Conservation (phyloP, 53 echinoderm and acorn worm species). For the Echinarachnius parma region DNA sequence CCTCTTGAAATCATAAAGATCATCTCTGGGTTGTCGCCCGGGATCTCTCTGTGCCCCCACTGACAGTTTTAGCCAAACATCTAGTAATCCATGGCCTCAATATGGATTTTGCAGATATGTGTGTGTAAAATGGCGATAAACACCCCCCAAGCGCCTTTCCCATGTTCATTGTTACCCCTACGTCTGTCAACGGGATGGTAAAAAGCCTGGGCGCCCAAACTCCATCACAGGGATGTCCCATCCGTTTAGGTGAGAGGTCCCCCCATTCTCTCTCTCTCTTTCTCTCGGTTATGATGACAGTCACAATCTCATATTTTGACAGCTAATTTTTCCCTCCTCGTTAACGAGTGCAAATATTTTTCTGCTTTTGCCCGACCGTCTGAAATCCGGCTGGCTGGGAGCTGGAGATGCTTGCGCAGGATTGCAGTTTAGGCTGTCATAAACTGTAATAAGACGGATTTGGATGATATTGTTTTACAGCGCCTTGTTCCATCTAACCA, state of each 20-base stretch:
- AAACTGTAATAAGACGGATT: constrained; percentile 2
- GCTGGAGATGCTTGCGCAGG: neutral
- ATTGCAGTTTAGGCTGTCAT: neutral
- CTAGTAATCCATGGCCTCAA: constrained; percentile 44
- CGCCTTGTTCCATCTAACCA: too few species aligned
- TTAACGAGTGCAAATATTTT: neutral
- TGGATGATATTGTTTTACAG: neutral
- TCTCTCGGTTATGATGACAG: constrained; percentile 25
- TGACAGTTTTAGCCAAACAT: constrained; percentile 48
- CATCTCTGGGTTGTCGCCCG: too few species aligned
- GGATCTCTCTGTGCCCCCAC: neutral
- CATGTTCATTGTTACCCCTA: constrained; percentile 32
- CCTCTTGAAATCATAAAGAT: constrained; percentile 43
- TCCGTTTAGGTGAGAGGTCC: too few species aligned
- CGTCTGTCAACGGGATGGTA: constrained; percentile 44
- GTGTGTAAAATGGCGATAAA: constrained; percentile 47
- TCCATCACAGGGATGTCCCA: too few species aligned
- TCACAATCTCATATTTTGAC: constrained; percentile 6
- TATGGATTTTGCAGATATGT: constrained; percentile 55
- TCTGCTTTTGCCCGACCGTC: neutral
- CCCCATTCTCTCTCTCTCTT: too few species aligned
- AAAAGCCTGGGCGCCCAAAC: constrained; percentile 39
- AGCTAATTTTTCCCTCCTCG: neutral
- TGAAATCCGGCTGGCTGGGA: neutral
- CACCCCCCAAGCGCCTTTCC: constrained; percentile 40